A percentile compares a stretch with the other conserved stretches of the same genome.
Evolutionary conservation across 2,888 invertebrate species (phyloP).

Genomic region (Amphiduros pacificus): DNA sequence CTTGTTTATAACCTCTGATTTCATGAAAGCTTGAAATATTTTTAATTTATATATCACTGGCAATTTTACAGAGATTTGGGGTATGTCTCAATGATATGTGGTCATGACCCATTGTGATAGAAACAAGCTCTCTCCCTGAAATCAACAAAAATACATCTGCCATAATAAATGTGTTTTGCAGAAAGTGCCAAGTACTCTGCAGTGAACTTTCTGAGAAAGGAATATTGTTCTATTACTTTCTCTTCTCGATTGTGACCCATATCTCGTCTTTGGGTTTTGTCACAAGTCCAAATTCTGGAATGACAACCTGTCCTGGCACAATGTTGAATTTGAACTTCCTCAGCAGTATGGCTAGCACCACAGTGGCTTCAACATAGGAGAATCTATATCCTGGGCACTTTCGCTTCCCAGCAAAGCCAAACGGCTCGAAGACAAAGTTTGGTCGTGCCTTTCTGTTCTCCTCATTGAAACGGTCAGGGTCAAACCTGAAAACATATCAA

Average conservation of each 20-base stretch:
- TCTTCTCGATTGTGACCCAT: conserved; percentile 46
- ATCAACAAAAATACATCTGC: no score
- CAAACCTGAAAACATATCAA: conserved; percentile 48
- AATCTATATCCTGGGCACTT: conserved; percentile 44
- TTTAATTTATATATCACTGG: no score
- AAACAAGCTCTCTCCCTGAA: no score
- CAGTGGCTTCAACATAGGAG: conserved; percentile 43
- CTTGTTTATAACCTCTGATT: no score
- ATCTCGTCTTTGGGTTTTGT: conserved; percentile 57
- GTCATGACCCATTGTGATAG: no score
- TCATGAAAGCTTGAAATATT: no score
- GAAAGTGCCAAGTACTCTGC: no score
- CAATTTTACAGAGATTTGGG: no score
- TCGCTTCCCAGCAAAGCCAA: conserved; percentile 58
- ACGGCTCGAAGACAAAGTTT: conserved; percentile 50
- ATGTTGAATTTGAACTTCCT: conserved; percentile 47
- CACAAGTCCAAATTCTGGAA: conserved; percentile 51
- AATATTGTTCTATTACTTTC: no score
- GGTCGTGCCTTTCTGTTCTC: conserved; percentile 40
- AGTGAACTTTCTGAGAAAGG: no score
- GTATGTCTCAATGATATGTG: no score
- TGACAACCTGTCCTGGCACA: conserved; percentile 53
- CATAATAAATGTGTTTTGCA: no score
- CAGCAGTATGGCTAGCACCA: conserved; percentile 45
- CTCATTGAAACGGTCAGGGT: conserved; percentile 51